These are phyloP conservation scores for Chalcis sispes DNA, from an alignment of 2,888 invertebrate genomes.

Conservation along the genomic window DNA sequence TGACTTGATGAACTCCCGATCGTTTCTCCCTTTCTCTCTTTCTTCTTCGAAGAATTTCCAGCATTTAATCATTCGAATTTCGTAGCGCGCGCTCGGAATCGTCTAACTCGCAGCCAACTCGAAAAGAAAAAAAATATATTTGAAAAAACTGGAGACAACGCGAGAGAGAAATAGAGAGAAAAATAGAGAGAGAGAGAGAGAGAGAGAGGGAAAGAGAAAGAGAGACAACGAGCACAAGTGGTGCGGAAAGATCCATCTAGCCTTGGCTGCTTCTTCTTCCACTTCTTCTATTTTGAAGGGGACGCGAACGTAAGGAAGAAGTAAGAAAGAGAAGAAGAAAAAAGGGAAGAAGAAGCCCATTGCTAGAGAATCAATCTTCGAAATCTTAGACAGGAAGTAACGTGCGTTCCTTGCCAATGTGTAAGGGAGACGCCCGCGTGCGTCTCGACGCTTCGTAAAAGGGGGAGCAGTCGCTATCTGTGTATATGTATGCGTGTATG, in stretches of 20 bases:
- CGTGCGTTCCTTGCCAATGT: conserved; percentile 44
- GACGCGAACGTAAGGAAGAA: neutral
- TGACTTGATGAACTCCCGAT: conserved; percentile 30
- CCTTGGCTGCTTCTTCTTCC: too few species aligned
- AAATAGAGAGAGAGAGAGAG: too few species aligned
- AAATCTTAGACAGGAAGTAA: conserved; percentile 52
- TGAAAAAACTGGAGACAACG: neutral
- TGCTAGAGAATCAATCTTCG: conserved; percentile 55
- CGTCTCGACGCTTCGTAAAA: too few species aligned
- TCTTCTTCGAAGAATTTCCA: conserved; percentile 2
- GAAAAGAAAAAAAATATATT: conserved; percentile 12
- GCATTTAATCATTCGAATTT: conserved; percentile 11
- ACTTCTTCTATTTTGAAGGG: too few species aligned
- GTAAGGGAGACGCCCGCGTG: neutral
- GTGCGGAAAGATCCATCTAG: neutral
- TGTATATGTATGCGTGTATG: too few species aligned
- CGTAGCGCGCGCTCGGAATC: neutral
- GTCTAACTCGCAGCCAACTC: neutral
- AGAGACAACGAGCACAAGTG: neutral
- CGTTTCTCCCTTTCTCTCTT: too few species aligned
- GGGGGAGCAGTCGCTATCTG: too few species aligned
- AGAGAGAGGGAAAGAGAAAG: neutral
- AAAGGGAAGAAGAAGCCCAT: too few species aligned
- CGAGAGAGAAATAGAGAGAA: too few species aligned
- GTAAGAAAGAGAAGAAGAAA: conserved; percentile 8